These are phyloP conservation scores for Salmo trutta DNA, from an alignment of 2,797 vertebrate genomes.

Conservation along the genomic window DNA sequence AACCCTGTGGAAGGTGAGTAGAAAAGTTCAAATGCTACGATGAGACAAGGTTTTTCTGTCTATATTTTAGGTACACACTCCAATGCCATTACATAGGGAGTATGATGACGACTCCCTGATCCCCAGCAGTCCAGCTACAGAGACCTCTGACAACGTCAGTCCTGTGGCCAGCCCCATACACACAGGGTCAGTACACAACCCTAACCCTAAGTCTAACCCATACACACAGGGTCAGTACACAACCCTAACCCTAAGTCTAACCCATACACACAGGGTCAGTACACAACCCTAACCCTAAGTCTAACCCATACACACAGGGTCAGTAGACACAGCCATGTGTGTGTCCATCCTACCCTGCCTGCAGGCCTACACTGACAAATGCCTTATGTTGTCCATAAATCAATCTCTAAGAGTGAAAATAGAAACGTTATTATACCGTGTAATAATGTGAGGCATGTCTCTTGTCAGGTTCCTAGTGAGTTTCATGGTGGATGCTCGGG, in stretches of 20 bases:
- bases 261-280: too few relatives aligned
- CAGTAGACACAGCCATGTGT: slow-evolving; percentile 42
- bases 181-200: slow-evolving; percentile 67
- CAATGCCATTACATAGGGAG: slow-evolving; percentile 84
- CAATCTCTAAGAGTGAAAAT: not conserved
- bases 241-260: too few relatives aligned
- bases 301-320: slow-evolving; percentile 88
- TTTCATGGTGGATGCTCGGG: slow-evolving; percentile 97
- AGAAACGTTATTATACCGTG: not conserved
- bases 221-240: too few relatives aligned
- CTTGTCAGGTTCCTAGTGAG: slow-evolving; percentile 90
- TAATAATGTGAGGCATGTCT: slow-evolving; percentile 5
- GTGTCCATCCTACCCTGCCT: not conserved
- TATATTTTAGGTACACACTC: slow-evolving; percentile 70
- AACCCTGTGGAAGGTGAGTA: not conserved
- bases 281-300: too few relatives aligned
- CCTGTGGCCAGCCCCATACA: slow-evolving; percentile 96
- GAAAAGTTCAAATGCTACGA: not conserved
- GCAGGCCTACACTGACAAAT: not conserved
- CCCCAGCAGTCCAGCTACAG: slow-evolving; percentile 96
- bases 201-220: too few relatives aligned
- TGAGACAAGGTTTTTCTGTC: not conserved
- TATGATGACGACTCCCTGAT: slow-evolving; percentile 95
- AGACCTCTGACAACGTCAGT: slow-evolving; percentile 98
- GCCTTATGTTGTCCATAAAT: not conserved